phyloP scores from a whole-genome alignment of 2,113 vertebrate genomes.

The cattle (Bos taurus) region DNA sequence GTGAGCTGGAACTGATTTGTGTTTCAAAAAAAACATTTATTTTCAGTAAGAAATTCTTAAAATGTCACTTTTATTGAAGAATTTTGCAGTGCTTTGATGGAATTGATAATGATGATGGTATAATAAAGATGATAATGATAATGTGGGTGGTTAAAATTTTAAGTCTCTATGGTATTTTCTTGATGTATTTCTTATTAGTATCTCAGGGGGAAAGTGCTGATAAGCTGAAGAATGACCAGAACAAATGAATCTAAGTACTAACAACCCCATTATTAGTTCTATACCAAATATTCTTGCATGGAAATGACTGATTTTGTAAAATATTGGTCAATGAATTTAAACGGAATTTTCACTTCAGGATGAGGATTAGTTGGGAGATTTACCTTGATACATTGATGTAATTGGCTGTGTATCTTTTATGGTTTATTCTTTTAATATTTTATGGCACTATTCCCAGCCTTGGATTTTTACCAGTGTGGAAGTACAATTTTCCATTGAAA shows the following conservation, averaged over 20 bases:
- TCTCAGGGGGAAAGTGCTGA: not conserved
- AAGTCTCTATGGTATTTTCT: not conserved
- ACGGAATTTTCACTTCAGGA: not conserved
- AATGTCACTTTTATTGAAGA: not conserved
- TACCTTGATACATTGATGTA: not conserved
- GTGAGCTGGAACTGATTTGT: not conserved
- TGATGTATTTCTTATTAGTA: not conserved
- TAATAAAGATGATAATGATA: not conserved
- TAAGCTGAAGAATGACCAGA: not conserved
- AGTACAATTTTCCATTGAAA: constrained; percentile 27
- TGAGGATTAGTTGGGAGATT: not conserved
- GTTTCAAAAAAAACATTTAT: not conserved
- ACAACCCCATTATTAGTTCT: not conserved
- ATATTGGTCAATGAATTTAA: not conserved
- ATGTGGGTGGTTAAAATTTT: not conserved
- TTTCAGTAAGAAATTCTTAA: not conserved
- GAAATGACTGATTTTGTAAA: not conserved
- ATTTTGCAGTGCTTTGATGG: not conserved
- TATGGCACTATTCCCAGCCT: not conserved
- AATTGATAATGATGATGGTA: not conserved
- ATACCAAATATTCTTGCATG: not conserved
- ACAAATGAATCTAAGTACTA: not conserved
- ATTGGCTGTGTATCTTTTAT: not conserved
- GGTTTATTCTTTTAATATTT: constrained; percentile 24
- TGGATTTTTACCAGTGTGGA: not conserved